phyloP scores from a whole-genome alignment of 1,140 invertebrate genomes.

The Fopius arisanus region DNA sequence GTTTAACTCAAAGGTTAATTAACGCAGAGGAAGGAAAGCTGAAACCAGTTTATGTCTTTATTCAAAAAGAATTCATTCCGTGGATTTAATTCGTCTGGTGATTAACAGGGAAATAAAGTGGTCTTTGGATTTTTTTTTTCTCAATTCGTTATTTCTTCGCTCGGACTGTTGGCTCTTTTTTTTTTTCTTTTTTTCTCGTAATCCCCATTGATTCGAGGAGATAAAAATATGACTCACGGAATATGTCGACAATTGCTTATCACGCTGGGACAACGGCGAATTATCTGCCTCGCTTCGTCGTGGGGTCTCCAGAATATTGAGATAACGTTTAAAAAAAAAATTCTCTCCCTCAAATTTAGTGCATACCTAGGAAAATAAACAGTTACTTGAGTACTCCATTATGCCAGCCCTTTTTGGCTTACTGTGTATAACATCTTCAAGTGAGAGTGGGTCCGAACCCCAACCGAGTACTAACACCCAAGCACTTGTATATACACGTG shows the following conservation, averaged over 20 bases:
- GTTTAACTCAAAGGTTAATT: not conserved
- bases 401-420: conserved; percentile 6
- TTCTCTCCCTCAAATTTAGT: not conserved
- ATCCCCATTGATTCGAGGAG: not conserved
- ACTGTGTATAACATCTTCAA: conserved; percentile 1
- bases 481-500: not conserved
- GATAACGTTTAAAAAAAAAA: not conserved
- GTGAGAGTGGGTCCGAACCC: not conserved
- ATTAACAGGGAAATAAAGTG: not conserved
- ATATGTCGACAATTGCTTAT: not conserved
- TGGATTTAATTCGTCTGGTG: not conserved
- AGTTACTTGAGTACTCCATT: conserved; percentile 9
- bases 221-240: not conserved
- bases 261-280: not conserved
- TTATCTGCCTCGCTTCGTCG: not conserved
- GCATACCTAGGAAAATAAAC: not conserved
- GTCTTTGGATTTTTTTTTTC: not conserved
- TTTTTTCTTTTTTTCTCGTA: not conserved
- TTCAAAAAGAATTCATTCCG: not conserved
- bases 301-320: not conserved
- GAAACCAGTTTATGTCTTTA: conserved; percentile 4
- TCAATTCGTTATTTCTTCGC: not conserved
- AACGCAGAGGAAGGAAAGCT: not conserved
- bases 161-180: not conserved
- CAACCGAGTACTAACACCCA: conserved; percentile 8